Evolutionary conservation across 2,888 invertebrate genomes (phyloP).

Genomic region (Apotomis capreana): DNA sequence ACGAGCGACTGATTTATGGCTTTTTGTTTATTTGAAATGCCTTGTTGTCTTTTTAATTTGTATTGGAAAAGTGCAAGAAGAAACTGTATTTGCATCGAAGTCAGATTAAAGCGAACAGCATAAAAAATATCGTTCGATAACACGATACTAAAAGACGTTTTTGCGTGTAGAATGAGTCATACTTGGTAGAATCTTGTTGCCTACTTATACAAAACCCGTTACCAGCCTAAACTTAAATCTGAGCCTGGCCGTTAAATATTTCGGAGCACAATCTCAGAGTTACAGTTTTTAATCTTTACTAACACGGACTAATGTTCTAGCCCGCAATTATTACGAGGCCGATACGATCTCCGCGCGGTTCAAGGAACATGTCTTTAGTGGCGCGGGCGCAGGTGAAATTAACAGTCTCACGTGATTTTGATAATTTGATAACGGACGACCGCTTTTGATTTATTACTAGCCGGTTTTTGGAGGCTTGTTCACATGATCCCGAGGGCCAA

Average conservation of each 20-base stretch:
- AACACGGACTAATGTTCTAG: conserved; percentile 69
- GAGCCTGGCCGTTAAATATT: conserved; percentile 48
- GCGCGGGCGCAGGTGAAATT: conserved; percentile 73
- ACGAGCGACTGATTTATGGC: conserved; percentile 39
- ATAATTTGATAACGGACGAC: conserved; percentile 80
- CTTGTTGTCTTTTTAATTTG: conserved; percentile 39
- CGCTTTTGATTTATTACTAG: conserved; percentile 75
- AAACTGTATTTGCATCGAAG: background rate
- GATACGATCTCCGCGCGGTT: conserved; percentile 73
- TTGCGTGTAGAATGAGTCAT: background rate
- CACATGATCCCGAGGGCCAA: conserved; percentile 64
- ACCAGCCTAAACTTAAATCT: conserved; percentile 24
- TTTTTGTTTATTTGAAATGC: conserved; percentile 40
- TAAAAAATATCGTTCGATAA: background rate
- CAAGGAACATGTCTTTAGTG: conserved; percentile 79
- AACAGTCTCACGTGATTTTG: conserved; percentile 79
- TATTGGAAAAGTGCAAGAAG: conserved; percentile 31
- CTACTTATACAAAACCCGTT: conserved; percentile 17
- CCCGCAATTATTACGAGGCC: conserved; percentile 74
- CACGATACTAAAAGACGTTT: background rate
- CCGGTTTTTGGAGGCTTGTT: conserved; percentile 67
- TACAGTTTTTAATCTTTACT: conserved; percentile 50
- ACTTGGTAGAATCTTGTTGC: background rate
- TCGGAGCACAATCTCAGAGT: conserved; percentile 52
- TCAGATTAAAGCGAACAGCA: background rate